Evolutionary conservation across 2,888 invertebrate genomes (phyloP).

Genomic region (Dicyrtomina minuta): DNA sequence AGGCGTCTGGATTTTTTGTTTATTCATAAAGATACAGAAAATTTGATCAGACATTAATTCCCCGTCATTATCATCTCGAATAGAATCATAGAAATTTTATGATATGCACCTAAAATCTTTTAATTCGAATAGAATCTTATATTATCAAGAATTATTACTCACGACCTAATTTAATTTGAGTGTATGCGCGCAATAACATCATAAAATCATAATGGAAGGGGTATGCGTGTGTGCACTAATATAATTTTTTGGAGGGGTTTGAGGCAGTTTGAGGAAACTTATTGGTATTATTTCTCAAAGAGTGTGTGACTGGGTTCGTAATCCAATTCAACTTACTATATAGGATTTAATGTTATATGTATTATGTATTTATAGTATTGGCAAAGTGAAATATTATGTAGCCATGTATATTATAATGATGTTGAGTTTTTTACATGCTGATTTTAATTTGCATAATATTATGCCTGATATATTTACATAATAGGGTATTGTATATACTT

Average conservation of each 20-base stretch:
- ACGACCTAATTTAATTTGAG: no score
- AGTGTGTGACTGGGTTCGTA: no score
- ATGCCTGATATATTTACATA: background rate
- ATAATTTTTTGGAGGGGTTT: no score
- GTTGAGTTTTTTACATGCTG: background rate
- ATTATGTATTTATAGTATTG: no score
- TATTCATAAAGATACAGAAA: conserved; percentile 23
- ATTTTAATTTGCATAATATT: background rate
- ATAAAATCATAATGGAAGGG: no score
- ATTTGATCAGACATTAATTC: background rate
- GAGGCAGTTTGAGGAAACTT: no score
- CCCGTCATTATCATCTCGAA: background rate
- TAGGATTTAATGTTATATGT: no score
- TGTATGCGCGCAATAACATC: no score
- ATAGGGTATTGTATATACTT: conserved; percentile 14
- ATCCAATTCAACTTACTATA: no score
- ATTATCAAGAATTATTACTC: background rate
- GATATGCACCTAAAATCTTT: background rate
- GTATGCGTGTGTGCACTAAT: no score
- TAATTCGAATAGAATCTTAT: background rate
- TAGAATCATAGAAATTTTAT: background rate
- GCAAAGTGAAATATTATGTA: background rate
- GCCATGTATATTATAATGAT: background rate
- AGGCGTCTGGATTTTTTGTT: background rate
- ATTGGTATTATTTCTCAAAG: no score